Percentiles rank a stretch among this genome's conserved stretches.
These are phyloP conservation scores for Campopleginae sp. DNA, from an alignment of 2,888 invertebrate species.

Conservation along the genomic window DNA sequence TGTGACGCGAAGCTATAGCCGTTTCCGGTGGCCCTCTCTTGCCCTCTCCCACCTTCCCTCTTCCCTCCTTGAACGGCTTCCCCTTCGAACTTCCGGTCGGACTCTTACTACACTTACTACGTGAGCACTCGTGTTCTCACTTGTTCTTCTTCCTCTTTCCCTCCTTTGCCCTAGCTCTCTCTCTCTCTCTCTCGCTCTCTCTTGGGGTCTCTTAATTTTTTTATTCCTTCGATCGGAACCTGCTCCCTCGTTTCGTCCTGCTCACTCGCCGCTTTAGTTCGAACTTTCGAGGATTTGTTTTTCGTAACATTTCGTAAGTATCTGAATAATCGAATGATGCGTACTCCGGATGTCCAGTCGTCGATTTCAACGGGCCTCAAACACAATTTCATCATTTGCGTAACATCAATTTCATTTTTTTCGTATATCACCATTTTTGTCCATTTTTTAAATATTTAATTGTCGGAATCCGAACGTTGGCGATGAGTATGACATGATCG, in stretches of 20 bases:
- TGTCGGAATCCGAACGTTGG: background rate
- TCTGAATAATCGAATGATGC: slow-evolving; percentile 10
- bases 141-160: slow-evolving; percentile 40
- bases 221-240: background rate
- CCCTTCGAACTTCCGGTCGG: slow-evolving; percentile 77
- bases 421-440: background rate
- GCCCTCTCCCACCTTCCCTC: slow-evolving; percentile 56
- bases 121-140: slow-evolving; percentile 62
- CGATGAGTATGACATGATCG: background rate
- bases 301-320: slow-evolving; percentile 20
- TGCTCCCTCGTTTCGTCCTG: slow-evolving; percentile 29
- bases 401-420: background rate
- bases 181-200: slow-evolving; percentile 36
- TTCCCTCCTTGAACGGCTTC: slow-evolving; percentile 72
- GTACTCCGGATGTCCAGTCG: background rate
- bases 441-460: background rate
- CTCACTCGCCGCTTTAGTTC: slow-evolving; percentile 41
- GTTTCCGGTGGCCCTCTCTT: slow-evolving; percentile 78
- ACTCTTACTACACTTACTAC: slow-evolving; percentile 79
- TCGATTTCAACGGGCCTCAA: background rate
- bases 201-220: slow-evolving; percentile 28
- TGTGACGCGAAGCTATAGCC: slow-evolving; percentile 75
- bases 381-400: background rate
- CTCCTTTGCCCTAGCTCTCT: slow-evolving; percentile 41
- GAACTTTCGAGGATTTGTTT: slow-evolving; percentile 46